Evolutionary conservation across 2,888 invertebrate genomes (phyloP).

Genomic region (Polyploca ridens): DNA sequence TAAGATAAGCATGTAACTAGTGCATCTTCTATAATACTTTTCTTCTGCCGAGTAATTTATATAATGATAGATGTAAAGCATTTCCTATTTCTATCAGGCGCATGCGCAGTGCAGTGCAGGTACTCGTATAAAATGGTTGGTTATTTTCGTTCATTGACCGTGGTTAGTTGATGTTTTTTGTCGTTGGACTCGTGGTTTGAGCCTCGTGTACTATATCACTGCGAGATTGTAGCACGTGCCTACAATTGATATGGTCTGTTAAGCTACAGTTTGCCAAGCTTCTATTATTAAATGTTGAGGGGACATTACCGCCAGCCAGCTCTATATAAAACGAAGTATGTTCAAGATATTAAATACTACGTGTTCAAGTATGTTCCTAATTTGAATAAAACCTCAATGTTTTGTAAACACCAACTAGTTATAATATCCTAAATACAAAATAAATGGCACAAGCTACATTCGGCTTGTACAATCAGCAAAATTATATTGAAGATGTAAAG

Average conservation of each 20-base stretch:
- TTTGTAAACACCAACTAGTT: too few relatives aligned
- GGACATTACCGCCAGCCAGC: too few relatives aligned
- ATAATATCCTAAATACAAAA: too few relatives aligned
- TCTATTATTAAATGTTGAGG: constrained; percentile 9
- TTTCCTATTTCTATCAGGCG: constrained; percentile 38
- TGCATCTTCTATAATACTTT: not conserved
- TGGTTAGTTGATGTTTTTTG: constrained; percentile 59
- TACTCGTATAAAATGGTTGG: constrained; percentile 26
- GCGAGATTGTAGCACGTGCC: constrained; percentile 46
- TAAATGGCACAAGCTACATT: too few relatives aligned
- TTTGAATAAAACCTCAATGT: too few relatives aligned
- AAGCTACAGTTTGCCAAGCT: constrained; percentile 16
- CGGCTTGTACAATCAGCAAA: too few relatives aligned
- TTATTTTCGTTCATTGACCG: constrained; percentile 73
- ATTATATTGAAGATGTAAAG: too few relatives aligned
- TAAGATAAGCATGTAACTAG: too few relatives aligned
- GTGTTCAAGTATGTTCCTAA: too few relatives aligned
- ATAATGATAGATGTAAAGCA: constrained; percentile 43
- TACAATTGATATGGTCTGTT: constrained; percentile 29
- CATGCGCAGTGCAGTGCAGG: not conserved
- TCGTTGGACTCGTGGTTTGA: constrained; percentile 37
- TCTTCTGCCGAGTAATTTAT: constrained; percentile 39
- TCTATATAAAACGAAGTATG: too few relatives aligned
- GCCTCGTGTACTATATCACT: constrained; percentile 31
- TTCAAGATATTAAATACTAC: too few relatives aligned